A percentile compares a stretch with the other conserved stretches of the same genome.
These are phyloP conservation scores for Catharus bicknelli DNA, from an alignment of 2,113 vertebrate genomes.

Conservation along the genomic window DNA sequence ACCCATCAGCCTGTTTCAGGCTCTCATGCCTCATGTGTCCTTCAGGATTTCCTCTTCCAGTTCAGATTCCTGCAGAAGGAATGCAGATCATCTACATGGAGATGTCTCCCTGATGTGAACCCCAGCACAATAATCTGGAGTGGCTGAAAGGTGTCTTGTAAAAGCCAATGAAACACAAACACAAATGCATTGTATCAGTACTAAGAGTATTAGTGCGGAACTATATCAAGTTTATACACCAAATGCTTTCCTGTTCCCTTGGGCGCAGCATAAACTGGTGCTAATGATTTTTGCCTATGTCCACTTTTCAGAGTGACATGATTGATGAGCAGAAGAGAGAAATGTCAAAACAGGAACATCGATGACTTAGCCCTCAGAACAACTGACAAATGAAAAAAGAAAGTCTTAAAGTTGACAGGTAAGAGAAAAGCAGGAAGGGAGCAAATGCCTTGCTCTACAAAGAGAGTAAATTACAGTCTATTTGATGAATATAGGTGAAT, in stretches of 20 bases:
- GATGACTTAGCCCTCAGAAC: background rate
- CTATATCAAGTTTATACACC: background rate
- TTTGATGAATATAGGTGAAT: background rate
- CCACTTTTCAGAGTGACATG: background rate
- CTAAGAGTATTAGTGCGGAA: background rate
- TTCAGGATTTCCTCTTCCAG: background rate
- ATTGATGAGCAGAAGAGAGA: background rate
- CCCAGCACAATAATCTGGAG: background rate
- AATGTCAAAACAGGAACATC: background rate
- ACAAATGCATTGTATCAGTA: background rate
- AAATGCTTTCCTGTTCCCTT: background rate
- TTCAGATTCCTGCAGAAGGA: background rate
- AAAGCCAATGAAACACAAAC: background rate
- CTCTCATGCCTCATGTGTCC: background rate
- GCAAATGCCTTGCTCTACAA: background rate
- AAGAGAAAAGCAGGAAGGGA: background rate
- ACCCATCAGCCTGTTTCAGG: background rate
- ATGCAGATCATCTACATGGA: background rate
- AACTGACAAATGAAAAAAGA: background rate
- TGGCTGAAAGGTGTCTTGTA: background rate
- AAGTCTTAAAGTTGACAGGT: background rate
- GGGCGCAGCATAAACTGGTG: background rate
- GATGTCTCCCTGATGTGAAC: background rate
- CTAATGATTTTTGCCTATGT: background rate
- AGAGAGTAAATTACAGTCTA: background rate